phyloP scores from a whole-genome alignment of 1,140 invertebrate genomes.

The Lamellibrachia luymesi region DNA sequence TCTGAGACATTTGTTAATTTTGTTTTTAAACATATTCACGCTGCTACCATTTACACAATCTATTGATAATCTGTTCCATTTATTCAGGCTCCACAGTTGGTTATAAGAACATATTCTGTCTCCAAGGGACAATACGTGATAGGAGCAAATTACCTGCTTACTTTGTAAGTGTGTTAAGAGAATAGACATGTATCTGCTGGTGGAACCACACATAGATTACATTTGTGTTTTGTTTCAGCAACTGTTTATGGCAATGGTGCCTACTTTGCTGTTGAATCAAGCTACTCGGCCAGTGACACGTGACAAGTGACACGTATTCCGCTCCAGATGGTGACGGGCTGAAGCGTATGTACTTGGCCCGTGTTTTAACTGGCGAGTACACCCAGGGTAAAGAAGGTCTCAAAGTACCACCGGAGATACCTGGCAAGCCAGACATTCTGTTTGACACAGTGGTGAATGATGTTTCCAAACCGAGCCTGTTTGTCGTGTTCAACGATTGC shows the following conservation, averaged over 20 bases:
- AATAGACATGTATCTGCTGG: too few species aligned
- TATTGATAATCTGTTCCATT: too few species aligned
- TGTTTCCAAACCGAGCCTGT: slow-evolving; percentile 7
- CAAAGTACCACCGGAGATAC: slow-evolving; percentile 18
- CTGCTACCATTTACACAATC: too few species aligned
- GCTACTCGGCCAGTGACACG: slow-evolving; percentile 18
- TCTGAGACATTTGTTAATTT: too few species aligned
- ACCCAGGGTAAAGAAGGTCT: slow-evolving; percentile 11
- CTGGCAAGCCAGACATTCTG: background rate
- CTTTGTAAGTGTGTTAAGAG: too few species aligned
- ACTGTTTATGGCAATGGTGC: slow-evolving; percentile 23
- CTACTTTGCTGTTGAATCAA: slow-evolving; percentile 26
- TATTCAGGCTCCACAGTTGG: too few species aligned
- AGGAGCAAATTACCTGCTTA: too few species aligned
- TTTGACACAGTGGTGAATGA: slow-evolving; percentile 17
- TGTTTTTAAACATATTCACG: background rate
- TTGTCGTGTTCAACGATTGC: slow-evolving; percentile 25
- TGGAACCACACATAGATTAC: too few species aligned
- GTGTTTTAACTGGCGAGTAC: slow-evolving; percentile 23
- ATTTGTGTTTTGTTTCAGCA: slow-evolving; percentile 10
- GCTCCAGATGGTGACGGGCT: slow-evolving; percentile 5
- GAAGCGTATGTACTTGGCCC: slow-evolving; percentile 19
- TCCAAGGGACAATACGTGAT: too few species aligned
- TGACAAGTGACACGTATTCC: slow-evolving; percentile 22
- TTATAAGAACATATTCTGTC: too few species aligned